Evolutionary conservation across 2,113 vertebrate species (phyloP).

Genomic region (Cranoglanis bouderius): DNA sequence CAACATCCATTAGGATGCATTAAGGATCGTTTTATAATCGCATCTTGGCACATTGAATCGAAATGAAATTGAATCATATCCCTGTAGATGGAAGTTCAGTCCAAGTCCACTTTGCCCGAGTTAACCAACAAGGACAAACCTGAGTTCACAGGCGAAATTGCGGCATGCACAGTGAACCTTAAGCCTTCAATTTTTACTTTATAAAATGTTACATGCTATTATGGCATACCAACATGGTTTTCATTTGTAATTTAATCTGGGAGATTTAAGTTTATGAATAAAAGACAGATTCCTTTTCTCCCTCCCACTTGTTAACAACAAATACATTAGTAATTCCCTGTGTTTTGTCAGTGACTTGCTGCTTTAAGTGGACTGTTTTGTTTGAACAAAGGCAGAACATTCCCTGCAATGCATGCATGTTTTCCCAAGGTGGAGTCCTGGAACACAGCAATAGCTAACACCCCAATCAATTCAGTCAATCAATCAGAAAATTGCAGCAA

Average conservation of each 20-base stretch:
- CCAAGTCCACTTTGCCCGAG: background rate
- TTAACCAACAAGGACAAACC: background rate
- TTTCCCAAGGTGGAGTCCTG: slow-evolving; percentile 4
- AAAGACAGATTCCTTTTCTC: background rate
- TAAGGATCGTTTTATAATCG: background rate
- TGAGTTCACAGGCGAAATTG: background rate
- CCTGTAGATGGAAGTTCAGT: background rate
- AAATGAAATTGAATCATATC: background rate
- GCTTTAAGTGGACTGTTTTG: background rate
- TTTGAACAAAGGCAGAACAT: background rate
- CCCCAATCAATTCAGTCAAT: background rate
- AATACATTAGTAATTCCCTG: background rate
- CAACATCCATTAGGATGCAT: background rate
- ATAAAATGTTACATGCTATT: background rate
- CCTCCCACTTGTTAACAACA: background rate
- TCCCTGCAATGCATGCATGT: background rate
- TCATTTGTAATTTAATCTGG: background rate
- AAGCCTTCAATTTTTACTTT: no score
- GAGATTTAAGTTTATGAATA: background rate
- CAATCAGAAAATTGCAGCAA: background rate
- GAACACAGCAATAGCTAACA: background rate
- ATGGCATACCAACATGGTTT: background rate
- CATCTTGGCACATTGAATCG: background rate
- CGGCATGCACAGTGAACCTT: background rate
- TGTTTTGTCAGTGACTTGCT: background rate